Conservation (phyloP, 2,797 vertebrate genomes). For the Ctenochaetus hawaiiensis region DNA sequence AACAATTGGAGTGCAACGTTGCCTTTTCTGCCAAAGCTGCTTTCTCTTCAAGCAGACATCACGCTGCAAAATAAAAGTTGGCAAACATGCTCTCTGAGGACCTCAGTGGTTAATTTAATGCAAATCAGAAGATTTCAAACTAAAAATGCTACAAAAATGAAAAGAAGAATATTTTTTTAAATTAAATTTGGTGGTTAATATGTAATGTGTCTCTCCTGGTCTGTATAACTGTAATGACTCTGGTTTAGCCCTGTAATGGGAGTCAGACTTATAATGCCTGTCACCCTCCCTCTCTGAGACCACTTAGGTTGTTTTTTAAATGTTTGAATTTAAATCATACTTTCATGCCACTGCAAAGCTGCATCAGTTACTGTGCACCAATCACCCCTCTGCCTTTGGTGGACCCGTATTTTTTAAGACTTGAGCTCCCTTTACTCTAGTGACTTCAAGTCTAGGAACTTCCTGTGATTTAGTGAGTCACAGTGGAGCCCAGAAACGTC, state of each 20-base stretch:
- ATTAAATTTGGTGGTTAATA: slow-evolving; percentile 39
- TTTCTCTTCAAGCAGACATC: slow-evolving; percentile 16
- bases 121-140: slow-evolving; percentile 5
- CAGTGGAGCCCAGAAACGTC: background rate
- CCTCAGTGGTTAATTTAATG: slow-evolving; percentile 4
- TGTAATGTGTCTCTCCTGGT: slow-evolving; percentile 46
- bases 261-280: slow-evolving; percentile 36
- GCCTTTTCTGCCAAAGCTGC: slow-evolving; percentile 40
- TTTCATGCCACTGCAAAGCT: slow-evolving; percentile 45
- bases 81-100: background rate
- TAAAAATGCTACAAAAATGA: slow-evolving; percentile 34
- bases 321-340: slow-evolving; percentile 50
- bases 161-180: slow-evolving; percentile 18
- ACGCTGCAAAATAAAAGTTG: slow-evolving; percentile 12
- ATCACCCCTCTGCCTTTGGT: slow-evolving; percentile 18
- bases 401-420: background rate
- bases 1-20: slow-evolving; percentile 58
- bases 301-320: slow-evolving; percentile 28
- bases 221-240: slow-evolving; percentile 44
- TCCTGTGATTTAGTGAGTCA: slow-evolving; percentile 37
- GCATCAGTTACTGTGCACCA: slow-evolving; percentile 20
- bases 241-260: slow-evolving; percentile 36
- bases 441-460: slow-evolving; percentile 37
- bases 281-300: slow-evolving; percentile 45
- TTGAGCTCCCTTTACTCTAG: slow-evolving; percentile 13